phyloP scores from a whole-genome alignment of 2,797 vertebrate genomes.

The Hypotaenidia okinawae region DNA sequence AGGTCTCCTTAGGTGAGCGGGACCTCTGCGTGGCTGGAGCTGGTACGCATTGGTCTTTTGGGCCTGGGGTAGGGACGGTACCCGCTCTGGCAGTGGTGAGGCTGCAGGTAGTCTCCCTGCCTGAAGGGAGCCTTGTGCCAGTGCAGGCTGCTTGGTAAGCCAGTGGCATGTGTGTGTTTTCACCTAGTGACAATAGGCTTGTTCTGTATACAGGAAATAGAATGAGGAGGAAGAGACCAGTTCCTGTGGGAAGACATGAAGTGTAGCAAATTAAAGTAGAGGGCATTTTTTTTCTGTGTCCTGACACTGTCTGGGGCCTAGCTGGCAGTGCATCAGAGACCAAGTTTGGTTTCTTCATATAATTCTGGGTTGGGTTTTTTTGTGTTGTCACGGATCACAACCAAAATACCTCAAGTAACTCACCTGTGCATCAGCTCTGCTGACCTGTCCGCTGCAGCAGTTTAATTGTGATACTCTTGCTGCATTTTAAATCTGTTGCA shows the following conservation, averaged over 20 bases:
- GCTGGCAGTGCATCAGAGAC: neutral
- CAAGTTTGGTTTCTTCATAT: neutral
- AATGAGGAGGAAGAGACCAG: neutral
- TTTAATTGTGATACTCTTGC: neutral
- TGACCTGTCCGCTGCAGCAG: neutral
- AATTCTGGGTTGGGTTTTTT: neutral
- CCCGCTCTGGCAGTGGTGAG: neutral
- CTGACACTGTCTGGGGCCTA: slow-evolving; percentile 1
- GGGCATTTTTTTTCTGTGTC: slow-evolving; percentile 22
- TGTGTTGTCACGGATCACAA: neutral
- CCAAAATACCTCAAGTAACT: neutral
- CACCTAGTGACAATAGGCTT: slow-evolving; percentile 18
- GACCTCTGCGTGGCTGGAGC: neutral
- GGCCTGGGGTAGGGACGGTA: neutral
- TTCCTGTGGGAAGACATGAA: slow-evolving; percentile 43
- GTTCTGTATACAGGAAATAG: slow-evolving; percentile 28
- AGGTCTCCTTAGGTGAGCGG: neutral
- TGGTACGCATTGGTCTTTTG: neutral
- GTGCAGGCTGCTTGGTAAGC: neutral
- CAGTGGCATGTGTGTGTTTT: neutral
- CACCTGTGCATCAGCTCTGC: neutral
- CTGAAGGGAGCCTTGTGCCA: neutral
- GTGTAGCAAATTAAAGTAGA: slow-evolving; percentile 2
- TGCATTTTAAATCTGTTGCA: neutral
- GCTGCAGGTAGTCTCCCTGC: neutral